Percentiles rank a stretch among this genome's conserved stretches.
Conservation (phyloP, 2,113 vertebrate species). For the Peromyscus leucopus region DNA sequence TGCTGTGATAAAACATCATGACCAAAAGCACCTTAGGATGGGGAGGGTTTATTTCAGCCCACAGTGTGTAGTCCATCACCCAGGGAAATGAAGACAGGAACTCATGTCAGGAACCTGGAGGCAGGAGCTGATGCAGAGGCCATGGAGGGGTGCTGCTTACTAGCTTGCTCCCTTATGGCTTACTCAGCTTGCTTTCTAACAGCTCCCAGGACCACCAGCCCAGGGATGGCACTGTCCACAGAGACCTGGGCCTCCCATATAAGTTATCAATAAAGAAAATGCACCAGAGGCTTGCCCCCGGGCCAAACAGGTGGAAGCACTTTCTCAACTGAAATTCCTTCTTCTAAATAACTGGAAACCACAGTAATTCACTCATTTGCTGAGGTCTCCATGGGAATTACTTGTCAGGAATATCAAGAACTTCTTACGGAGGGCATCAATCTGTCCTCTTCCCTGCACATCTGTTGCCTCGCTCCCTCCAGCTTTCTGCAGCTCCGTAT, state of each 20-base stretch:
- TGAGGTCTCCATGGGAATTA: neutral
- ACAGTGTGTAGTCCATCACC: neutral
- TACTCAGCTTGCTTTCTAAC: neutral
- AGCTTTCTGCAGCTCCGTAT: neutral
- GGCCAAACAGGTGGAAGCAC: neutral
- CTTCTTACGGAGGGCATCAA: neutral
- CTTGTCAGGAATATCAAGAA: constrained; percentile 1
- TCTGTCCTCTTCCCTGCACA: neutral
- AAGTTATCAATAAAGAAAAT: neutral
- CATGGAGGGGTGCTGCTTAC: neutral
- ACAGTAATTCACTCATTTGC: neutral
- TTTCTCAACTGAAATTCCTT: neutral
- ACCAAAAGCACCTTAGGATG: neutral
- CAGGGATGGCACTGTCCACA: neutral
- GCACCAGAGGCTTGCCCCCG: neutral
- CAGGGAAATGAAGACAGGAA: neutral
- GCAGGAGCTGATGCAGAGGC: neutral
- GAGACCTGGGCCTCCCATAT: neutral
- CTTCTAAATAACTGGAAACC: neutral
- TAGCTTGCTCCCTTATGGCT: neutral
- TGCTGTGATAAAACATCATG: neutral
- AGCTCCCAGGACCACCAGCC: neutral
- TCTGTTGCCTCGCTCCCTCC: neutral
- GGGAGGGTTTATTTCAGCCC: neutral
- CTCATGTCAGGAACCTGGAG: neutral